phyloP scores from a whole-genome alignment of 2,797 vertebrate genomes.

The Gallirallus australis region DNA sequence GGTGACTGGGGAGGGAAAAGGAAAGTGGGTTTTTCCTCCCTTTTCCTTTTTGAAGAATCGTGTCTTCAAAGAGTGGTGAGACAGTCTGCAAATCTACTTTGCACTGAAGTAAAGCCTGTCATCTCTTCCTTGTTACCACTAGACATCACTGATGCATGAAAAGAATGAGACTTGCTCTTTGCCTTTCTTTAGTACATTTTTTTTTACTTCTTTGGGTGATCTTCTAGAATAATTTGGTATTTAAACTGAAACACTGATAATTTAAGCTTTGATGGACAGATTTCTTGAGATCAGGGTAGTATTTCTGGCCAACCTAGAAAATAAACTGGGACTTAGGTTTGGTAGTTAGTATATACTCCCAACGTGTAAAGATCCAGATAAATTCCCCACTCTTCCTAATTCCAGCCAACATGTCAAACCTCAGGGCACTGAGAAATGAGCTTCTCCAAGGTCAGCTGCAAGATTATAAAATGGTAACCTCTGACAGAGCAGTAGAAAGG shows the following conservation, averaged over 20 bases:
- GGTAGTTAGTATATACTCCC: background rate
- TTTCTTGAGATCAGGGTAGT: background rate
- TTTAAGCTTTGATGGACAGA: background rate
- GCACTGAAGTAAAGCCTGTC: background rate
- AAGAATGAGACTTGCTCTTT: background rate
- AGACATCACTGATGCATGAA: background rate
- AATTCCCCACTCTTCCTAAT: background rate
- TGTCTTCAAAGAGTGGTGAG: background rate
- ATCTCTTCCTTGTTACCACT: background rate
- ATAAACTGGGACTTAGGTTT: background rate
- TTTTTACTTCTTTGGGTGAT: background rate
- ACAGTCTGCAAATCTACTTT: background rate
- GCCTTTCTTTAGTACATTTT: background rate
- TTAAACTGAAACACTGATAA: background rate
- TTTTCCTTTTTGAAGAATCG: background rate
- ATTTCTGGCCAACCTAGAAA: background rate
- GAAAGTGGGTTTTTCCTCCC: background rate
- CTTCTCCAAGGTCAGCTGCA: background rate
- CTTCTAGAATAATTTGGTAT: background rate
- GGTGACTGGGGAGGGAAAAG: background rate
- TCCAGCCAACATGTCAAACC: background rate
- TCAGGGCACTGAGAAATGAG: background rate
- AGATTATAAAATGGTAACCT: background rate
- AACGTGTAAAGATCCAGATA: rapidly evolving
- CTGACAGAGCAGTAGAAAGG: background rate